phyloP scores from a whole-genome alignment of 2,888 invertebrate species.

The Drosophila antonietae region DNA sequence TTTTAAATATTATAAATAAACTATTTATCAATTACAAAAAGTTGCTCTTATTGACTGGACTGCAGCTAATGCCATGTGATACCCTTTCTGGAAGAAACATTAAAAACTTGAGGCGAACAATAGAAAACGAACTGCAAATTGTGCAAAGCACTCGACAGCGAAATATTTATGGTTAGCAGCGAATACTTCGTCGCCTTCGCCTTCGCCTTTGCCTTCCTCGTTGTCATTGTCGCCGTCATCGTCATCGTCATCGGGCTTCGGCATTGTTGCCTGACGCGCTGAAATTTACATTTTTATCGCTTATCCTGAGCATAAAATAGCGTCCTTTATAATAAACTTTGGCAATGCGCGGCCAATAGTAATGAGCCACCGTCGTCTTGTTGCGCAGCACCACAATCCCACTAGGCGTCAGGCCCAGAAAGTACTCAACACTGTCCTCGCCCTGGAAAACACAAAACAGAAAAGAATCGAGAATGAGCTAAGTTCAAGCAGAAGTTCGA shows the following conservation, averaged over 20 bases:
- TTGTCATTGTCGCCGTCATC: conserved; percentile 7
- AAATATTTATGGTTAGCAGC: conserved; percentile 63
- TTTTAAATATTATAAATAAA: too few relatives aligned
- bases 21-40: not conserved
- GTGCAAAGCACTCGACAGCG: conserved; percentile 70
- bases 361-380: conserved; percentile 98
- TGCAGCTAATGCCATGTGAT: conserved; percentile 10
- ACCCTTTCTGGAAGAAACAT: conserved; percentile 48
- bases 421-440: conserved; percentile 98
- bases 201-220: too few relatives aligned
- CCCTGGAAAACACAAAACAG: conserved; percentile 87
- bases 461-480: conserved; percentile 44
- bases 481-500: conserved; percentile 26
- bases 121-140: conserved; percentile 74
- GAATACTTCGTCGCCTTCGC: conserved; percentile 31
- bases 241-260: conserved; percentile 37
- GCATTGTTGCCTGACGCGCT: conserved; percentile 54
- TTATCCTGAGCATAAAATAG: conserved; percentile 97
- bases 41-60: too few relatives aligned
- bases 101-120: conserved; percentile 54
- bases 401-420: conserved; percentile 97
- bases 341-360: conserved; percentile 98
- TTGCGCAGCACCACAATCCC: conserved; percentile 97
- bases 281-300: conserved; percentile 95
- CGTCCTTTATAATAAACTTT: conserved; percentile 98